Conservation (phyloP, 2,888 invertebrate genomes). For the Caenorhabditis afra region DNA sequence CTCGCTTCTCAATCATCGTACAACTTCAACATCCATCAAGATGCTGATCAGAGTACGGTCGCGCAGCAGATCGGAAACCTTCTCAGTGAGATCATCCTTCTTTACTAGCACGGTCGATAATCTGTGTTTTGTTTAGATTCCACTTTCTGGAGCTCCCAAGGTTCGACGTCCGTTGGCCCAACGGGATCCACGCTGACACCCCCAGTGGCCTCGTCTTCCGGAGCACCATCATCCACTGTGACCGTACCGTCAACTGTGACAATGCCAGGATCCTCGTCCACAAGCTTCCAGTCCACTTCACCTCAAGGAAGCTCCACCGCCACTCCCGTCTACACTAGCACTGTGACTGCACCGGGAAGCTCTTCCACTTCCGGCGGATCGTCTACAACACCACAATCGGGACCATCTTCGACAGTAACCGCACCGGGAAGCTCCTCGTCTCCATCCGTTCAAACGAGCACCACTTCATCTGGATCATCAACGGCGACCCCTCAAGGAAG, state of each 20-base stretch:
- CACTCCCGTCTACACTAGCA: too few species aligned
- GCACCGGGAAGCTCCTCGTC: too few species aligned
- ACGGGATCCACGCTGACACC: neutral
- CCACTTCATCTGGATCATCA: too few species aligned
- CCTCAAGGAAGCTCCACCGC: neutral
- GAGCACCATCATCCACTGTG: neutral
- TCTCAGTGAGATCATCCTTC: constrained; percentile 31
- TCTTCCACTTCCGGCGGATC: too few species aligned
- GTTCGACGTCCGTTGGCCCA: neutral
- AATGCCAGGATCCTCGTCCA: neutral
- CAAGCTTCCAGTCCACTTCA: neutral
- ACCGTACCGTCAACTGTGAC: neutral
- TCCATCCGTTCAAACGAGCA: too few species aligned
- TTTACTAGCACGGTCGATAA: too few species aligned
- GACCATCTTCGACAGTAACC: constrained; percentile 3
- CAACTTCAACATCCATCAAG: constrained; percentile 22
- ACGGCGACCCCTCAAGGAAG: too few species aligned
- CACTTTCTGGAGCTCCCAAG: constrained; percentile 1
- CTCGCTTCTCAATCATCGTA: constrained; percentile 20
- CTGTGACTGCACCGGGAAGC: constrained; percentile 1
- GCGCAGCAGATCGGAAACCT: constrained; percentile 25
- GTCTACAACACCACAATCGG: neutral
- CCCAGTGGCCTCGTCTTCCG: neutral
- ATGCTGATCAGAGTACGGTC: constrained; percentile 15
- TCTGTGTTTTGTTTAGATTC: constrained; percentile 20